A percentile compares a stretch with the other conserved stretches of the same genome.
These are phyloP conservation scores for Tenthredo notha DNA, from an alignment of 2,888 invertebrate genomes.

Conservation along the genomic window DNA sequence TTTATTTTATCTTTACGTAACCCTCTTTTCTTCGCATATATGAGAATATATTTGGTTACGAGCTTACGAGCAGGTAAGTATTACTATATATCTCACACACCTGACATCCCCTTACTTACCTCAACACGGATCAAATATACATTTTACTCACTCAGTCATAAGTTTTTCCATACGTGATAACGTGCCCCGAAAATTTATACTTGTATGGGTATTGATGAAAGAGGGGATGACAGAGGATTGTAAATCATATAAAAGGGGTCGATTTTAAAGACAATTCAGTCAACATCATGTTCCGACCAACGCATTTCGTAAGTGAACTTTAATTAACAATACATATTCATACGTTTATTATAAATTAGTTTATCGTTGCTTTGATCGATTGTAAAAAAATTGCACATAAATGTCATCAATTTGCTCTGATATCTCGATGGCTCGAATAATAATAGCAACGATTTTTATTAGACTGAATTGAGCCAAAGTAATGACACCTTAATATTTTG, in stretches of 20 bases:
- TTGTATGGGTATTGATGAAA: not conserved
- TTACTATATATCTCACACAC: not conserved
- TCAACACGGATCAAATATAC: slow-evolving; percentile 4
- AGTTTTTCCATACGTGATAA: not conserved
- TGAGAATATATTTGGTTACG: not conserved
- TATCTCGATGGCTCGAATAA: not conserved
- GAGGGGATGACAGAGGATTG: slow-evolving; percentile 39
- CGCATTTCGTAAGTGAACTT: slow-evolving; percentile 32
- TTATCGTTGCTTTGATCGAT: not conserved
- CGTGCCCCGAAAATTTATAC: not conserved
- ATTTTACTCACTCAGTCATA: not conserved
- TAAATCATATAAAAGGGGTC: slow-evolving; percentile 1
- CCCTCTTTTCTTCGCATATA: not conserved
- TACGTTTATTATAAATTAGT: not conserved
- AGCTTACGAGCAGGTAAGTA: not conserved
- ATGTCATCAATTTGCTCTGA: not conserved
- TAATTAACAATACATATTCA: not conserved
- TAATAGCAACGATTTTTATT: not conserved
- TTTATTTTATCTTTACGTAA: not conserved
- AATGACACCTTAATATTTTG: not conserved
- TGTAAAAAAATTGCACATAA: not conserved
- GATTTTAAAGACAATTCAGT: not conserved
- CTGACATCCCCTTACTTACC: not conserved
- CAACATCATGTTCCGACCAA: slow-evolving; percentile 42
- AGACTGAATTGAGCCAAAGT: not conserved